Base-by-base conservation (phyloP, 2,797 vertebrate species). In the Tachyglossus aculeatus region DNA sequence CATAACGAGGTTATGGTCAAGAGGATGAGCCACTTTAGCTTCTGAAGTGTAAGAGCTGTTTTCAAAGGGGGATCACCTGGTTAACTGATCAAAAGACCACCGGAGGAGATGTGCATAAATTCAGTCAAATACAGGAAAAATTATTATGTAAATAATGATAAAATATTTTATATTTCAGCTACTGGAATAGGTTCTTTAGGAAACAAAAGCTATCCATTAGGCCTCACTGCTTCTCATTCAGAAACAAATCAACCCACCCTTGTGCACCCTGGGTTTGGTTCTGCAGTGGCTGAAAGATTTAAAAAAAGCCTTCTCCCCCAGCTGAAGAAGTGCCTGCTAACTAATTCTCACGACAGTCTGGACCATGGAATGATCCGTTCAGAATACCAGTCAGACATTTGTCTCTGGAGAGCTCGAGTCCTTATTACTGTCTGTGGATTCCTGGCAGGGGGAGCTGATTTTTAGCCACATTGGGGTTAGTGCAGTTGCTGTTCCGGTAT, bases 381-480 rank as follows among this genome's bases (percentile, higher is more conserved):
- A 40, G 22, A 40, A 47, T 18, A 48, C 39, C 39, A 5, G 18
- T 14, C 5, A 22, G 27, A 11, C 19, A 19, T 27, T 33, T 34
- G 21, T 43, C 18, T 48, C 33, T 10, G 15, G 14, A 12, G 47
- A 22, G 21, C 41, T 31, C 1, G 29, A 21, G 25, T 27, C 10
- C 14, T 25, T 22, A 2, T 47, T 47, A 67, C 4, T 68, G 45
- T 57, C 66, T 77, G 57, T 67, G 71, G 72, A 63, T 38, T 47
- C 1, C 11, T 18, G 39, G 19, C 33, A 65, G 57, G 48, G 34
- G 21, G 19, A 37, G 24, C 0, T 4, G 3, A 6, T 25, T 59
- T 67, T 74, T 53, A 58, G 61, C 16, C 12, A 18, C 39, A 22
- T 18, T 18, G 34, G 21, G 18, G 61, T 58, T 53, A 27, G 80